phyloP scores from a whole-genome alignment of 2,797 vertebrate genomes.

The Sphenodon punctatus region DNA sequence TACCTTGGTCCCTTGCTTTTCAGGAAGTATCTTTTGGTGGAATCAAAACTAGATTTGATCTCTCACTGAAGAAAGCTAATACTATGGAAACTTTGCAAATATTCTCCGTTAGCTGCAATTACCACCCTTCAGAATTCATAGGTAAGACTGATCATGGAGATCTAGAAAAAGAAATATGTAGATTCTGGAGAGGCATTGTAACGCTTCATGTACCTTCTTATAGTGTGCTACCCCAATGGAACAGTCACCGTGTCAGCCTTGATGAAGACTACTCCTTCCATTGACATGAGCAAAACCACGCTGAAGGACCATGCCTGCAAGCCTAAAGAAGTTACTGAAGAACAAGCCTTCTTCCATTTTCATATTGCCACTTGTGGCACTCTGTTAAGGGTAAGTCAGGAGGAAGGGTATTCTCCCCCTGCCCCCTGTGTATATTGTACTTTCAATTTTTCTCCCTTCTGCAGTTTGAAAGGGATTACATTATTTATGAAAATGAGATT shows the following conservation, averaged over 20 bases:
- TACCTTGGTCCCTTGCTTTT: neutral
- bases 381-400: constrained; percentile 57
- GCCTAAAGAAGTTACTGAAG: constrained; percentile 68
- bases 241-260: constrained; percentile 73
- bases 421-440: neutral
- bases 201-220: neutral
- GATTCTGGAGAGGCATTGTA: neutral
- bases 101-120: constrained; percentile 68
- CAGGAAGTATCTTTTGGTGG: constrained; percentile 68
- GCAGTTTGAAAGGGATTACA: constrained; percentile 70
- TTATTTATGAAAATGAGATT: constrained; percentile 82
- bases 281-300: constrained; percentile 58
- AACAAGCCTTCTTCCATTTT: constrained; percentile 77
- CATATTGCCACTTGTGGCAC: constrained; percentile 78
- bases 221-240: constrained; percentile 80
- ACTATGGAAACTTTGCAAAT: constrained; percentile 63
- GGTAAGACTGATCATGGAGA: constrained; percentile 53
- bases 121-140: constrained; percentile 71
- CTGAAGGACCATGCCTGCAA: constrained; percentile 72
- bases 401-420: neutral
- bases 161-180: neutral
- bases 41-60: constrained; percentile 71
- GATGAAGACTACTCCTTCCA: constrained; percentile 56
- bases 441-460: constrained; percentile 31
- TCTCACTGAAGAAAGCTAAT: constrained; percentile 65